phyloP scores from a whole-genome alignment of 2,113 vertebrate genomes.

The Epinephelus cyanopodus region DNA sequence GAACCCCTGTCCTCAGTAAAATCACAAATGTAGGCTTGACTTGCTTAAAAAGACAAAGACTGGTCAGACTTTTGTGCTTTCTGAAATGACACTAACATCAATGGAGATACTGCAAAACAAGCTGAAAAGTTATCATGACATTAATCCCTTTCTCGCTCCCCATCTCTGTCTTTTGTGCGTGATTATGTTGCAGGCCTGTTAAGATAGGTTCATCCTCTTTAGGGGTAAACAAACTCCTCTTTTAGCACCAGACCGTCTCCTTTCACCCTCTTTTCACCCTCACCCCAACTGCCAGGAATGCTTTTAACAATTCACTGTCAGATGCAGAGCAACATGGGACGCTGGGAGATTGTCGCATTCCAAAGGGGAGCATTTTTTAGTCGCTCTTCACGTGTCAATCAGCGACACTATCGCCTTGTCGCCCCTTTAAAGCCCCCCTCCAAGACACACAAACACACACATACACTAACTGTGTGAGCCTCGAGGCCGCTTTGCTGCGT shows the following conservation, averaged over 20 bases:
- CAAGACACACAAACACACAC: conserved; percentile 68
- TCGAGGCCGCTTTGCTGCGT: conserved; percentile 53
- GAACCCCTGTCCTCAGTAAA: conserved; percentile 53
- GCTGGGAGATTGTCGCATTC: conserved; percentile 83
- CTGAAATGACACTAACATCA: conserved; percentile 1
- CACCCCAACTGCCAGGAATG: conserved; percentile 80
- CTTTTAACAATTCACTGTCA: conserved; percentile 82
- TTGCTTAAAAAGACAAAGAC: conserved; percentile 26
- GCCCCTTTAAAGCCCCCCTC: conserved; percentile 54
- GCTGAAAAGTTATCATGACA: neutral
- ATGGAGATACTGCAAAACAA: neutral
- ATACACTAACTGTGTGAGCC: conserved; percentile 47
- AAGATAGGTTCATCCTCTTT: conserved; percentile 63
- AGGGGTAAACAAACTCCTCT: conserved; percentile 68
- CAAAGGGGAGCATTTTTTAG: conserved; percentile 79
- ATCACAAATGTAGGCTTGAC: conserved; percentile 29
- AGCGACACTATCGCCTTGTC: conserved; percentile 83
- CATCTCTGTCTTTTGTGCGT: conserved; percentile 10
- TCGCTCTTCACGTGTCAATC: conserved; percentile 84
- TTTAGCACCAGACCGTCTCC: conserved; percentile 70
- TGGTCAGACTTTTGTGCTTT: neutral
- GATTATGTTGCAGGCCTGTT: conserved; percentile 39
- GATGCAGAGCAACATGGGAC: conserved; percentile 76
- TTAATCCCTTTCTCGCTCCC: neutral
- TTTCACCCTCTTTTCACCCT: conserved; percentile 76